A percentile compares a stretch with the other conserved stretches of the same genome.
Conservation (phyloP, 2,888 invertebrate species). For the Gymnosoma rotundatum region DNA sequence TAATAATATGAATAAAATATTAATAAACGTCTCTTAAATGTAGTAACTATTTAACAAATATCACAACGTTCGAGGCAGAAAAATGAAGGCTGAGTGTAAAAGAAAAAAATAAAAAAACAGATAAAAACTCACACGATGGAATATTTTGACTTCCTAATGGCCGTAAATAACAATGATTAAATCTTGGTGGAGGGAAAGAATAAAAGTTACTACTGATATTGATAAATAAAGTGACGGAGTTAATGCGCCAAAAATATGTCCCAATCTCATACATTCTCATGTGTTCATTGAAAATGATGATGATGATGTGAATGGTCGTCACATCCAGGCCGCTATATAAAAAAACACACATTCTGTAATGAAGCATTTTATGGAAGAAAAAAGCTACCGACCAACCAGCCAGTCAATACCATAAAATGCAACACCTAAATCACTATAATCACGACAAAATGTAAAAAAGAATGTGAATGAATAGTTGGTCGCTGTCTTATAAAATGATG, state of each 20-base stretch:
- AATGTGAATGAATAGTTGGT: slow-evolving; percentile 7
- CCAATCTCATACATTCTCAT: background rate
- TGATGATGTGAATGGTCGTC: too few species aligned
- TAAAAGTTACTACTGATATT: background rate
- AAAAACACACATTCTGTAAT: slow-evolving; percentile 33
- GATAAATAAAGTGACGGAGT: slow-evolving; percentile 60
- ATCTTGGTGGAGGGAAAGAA: background rate
- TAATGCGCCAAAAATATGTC: slow-evolving; percentile 50
- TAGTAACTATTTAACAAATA: background rate
- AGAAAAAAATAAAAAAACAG: background rate
- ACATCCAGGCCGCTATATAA: slow-evolving; percentile 7
- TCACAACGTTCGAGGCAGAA: background rate
- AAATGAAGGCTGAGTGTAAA: background rate
- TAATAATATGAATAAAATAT: slow-evolving; percentile 41
- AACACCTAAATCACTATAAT: slow-evolving; percentile 67
- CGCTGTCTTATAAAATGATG: slow-evolving; percentile 27
- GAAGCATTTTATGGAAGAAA: slow-evolving; percentile 27
- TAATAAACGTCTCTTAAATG: slow-evolving; percentile 23
- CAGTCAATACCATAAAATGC: slow-evolving; percentile 51
- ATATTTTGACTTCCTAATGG: slow-evolving; percentile 69
- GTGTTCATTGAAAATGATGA: too few species aligned
- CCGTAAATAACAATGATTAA: slow-evolving; percentile 71
- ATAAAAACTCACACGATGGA: slow-evolving; percentile 9
- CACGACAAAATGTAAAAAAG: slow-evolving; percentile 41
- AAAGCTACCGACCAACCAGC: slow-evolving; percentile 18